phyloP scores from a whole-genome alignment of 2,113 vertebrate genomes.

The Chascanopsetta lugubris region DNA sequence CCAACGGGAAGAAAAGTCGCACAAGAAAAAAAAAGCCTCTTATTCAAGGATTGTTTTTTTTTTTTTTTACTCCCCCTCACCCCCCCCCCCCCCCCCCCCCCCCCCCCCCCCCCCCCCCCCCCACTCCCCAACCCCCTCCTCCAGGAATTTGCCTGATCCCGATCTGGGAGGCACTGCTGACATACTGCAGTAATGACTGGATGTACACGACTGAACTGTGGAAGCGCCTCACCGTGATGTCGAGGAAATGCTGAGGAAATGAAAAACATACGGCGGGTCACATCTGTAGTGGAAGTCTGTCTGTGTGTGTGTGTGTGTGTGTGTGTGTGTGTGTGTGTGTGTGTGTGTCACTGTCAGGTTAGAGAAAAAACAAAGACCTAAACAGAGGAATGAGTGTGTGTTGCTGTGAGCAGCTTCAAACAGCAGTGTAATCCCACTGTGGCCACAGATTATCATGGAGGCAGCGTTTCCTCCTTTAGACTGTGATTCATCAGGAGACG shows the following conservation, averaged over 20 bases:
- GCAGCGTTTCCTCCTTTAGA: slow-evolving; percentile 50
- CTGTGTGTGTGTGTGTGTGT: too few species aligned
- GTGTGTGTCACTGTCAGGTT: slow-evolving; percentile 23
- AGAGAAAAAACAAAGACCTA: slow-evolving; percentile 34
- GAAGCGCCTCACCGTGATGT: neutral
- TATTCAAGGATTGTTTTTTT: slow-evolving; percentile 1
- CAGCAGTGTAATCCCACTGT: slow-evolving; percentile 54
- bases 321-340: too few species aligned
- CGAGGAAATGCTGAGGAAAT: slow-evolving; percentile 42
- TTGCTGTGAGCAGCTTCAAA: slow-evolving; percentile 60
- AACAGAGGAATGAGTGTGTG: slow-evolving; percentile 64
- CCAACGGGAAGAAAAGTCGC: slow-evolving; percentile 3
- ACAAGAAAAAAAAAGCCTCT: slow-evolving; percentile 25
- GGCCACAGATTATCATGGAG: slow-evolving; percentile 58
- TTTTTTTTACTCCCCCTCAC: too few species aligned
- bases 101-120: too few species aligned
- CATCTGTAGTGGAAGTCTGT: slow-evolving; percentile 7
- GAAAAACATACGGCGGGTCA: slow-evolving; percentile 42
- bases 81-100: too few species aligned
- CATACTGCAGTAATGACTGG: slow-evolving; percentile 33
- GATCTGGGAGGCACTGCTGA: slow-evolving; percentile 25
- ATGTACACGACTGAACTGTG: slow-evolving; percentile 1
- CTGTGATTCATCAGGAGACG: slow-evolving; percentile 28
- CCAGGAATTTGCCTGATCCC: slow-evolving; percentile 39
- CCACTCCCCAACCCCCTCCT: too few species aligned